A percentile compares a stretch with the other conserved stretches of the same genome.
These are phyloP conservation scores for Erinaceus europaeus DNA, from an alignment of 2,113 vertebrate genomes.

Conservation along the genomic window DNA sequence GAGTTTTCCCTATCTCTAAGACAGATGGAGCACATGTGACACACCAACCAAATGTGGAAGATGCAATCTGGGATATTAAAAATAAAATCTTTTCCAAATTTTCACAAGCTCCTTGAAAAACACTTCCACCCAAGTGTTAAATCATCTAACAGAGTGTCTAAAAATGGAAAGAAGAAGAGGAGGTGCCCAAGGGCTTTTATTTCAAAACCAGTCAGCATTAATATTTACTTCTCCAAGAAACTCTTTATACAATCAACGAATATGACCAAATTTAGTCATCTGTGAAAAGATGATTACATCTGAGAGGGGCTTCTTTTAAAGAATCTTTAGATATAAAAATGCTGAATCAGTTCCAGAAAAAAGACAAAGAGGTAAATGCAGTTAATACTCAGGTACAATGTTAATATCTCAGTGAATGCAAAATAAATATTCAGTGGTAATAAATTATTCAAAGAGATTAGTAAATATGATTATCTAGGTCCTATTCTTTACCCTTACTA, in stretches of 20 bases:
- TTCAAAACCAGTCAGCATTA: slow-evolving; percentile 59
- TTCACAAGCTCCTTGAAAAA: slow-evolving; percentile 60
- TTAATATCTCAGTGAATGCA: background rate
- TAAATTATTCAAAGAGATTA: slow-evolving; percentile 13
- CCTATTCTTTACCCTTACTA: slow-evolving; percentile 1
- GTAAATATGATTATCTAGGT: background rate
- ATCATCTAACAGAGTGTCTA: slow-evolving; percentile 45
- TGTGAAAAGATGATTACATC: background rate
- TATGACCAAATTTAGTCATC: slow-evolving; percentile 59
- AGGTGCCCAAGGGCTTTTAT: slow-evolving; percentile 48
- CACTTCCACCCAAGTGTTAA: slow-evolving; percentile 57
- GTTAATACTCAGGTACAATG: background rate
- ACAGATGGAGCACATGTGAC: slow-evolving; percentile 64
- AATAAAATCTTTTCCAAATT: slow-evolving; percentile 72
- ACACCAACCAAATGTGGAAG: slow-evolving; percentile 48
- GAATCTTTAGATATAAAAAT: slow-evolving; percentile 39
- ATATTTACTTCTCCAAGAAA: slow-evolving; percentile 59
- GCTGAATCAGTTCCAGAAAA: slow-evolving; percentile 24
- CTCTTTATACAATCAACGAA: slow-evolving; percentile 24
- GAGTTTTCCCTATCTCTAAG: background rate
- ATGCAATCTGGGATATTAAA: slow-evolving; percentile 73
- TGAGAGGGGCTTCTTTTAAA: background rate
- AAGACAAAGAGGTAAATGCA: slow-evolving; percentile 8
- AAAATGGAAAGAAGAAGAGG: slow-evolving; percentile 56
- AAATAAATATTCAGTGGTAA: background rate